phyloP scores from a whole-genome alignment of 1,140 invertebrate genomes.

The Ooceraea biroi region DNA sequence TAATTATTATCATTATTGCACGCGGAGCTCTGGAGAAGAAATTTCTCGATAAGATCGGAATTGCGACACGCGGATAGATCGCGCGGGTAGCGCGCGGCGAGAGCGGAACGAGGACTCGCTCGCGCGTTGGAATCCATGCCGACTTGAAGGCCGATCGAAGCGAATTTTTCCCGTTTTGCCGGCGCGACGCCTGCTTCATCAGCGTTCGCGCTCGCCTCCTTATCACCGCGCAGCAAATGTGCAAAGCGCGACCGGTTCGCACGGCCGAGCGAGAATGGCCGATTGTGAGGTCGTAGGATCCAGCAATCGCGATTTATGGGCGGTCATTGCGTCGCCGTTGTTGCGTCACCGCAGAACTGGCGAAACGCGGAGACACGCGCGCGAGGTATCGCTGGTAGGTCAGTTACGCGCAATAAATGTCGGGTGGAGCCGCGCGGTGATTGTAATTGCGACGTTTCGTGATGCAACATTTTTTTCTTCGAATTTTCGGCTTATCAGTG shows the following conservation, averaged over 20 bases:
- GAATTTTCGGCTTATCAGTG: constrained; percentile 33
- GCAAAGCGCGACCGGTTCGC: constrained; percentile 40
- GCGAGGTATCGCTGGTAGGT: constrained; percentile 48
- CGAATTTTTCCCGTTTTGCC: constrained; percentile 12
- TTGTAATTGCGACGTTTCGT: constrained; percentile 8
- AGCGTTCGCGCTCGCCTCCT: constrained; percentile 34
- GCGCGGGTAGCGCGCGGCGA: background rate
- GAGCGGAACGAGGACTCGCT: constrained; percentile 1
- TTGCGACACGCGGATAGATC: background rate
- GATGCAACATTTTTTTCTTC: constrained; percentile 22
- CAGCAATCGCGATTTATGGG: constrained; percentile 10
- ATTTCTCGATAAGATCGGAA: background rate
- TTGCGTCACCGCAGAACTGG: background rate
- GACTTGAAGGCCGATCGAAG: constrained; percentile 21
- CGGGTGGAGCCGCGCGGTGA: background rate
- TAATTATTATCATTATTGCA: no score
- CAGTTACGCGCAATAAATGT: constrained; percentile 55
- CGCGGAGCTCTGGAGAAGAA: background rate
- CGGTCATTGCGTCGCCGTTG: background rate
- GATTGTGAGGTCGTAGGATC: constrained; percentile 33
- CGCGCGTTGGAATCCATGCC: constrained; percentile 21
- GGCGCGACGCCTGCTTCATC: constrained; percentile 45
- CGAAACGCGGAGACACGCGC: background rate
- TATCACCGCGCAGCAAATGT: constrained; percentile 36
- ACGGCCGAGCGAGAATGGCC: background rate